These are phyloP conservation scores for Pocota personata DNA, from an alignment of 2,888 invertebrate genomes.

Conservation along the genomic window DNA sequence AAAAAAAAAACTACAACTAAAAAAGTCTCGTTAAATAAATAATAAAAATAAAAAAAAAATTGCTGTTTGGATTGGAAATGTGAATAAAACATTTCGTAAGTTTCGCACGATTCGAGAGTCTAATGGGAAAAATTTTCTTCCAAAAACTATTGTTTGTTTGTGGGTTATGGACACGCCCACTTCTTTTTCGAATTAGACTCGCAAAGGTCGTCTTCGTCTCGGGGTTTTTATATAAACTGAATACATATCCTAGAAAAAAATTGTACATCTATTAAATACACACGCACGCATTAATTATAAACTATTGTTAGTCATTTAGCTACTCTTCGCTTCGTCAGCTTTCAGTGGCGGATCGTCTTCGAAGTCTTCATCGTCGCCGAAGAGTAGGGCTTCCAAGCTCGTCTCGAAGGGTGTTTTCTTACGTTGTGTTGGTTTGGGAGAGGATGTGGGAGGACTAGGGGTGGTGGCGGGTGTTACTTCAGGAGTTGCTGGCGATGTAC, in stretches of 20 bases:
- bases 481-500: slow-evolving; percentile 26
- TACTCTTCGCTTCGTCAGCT: slow-evolving; percentile 62
- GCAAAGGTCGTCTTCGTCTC: slow-evolving; percentile 79
- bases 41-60: slow-evolving; percentile 5
- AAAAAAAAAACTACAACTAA: slow-evolving; percentile 19
- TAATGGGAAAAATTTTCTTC: slow-evolving; percentile 79
- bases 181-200: slow-evolving; percentile 82
- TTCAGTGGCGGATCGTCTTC: slow-evolving; percentile 75
- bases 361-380: slow-evolving; percentile 80
- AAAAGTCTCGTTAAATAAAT: slow-evolving; percentile 47
- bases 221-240: slow-evolving; percentile 21
- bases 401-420: slow-evolving; percentile 81
- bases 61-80: slow-evolving; percentile 44
- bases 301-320: slow-evolving; percentile 70
- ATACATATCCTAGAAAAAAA: slow-evolving; percentile 37
- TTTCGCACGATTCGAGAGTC: slow-evolving; percentile 82
- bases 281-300: slow-evolving; percentile 45
- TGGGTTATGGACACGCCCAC: slow-evolving; percentile 16
- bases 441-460: slow-evolving; percentile 14
- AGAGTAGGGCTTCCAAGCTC: slow-evolving; percentile 81
- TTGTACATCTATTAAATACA: slow-evolving; percentile 68
- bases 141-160: slow-evolving; percentile 43
- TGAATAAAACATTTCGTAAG: slow-evolving; percentile 22
- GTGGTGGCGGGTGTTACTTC: slow-evolving; percentile 38
- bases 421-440: slow-evolving; percentile 75